Percentiles rank a stretch among this genome's conserved stretches.
These are phyloP conservation scores for Ricordea florida DNA, from an alignment of 92 coral and sea anemone genomes.

Conservation along the genomic window DNA sequence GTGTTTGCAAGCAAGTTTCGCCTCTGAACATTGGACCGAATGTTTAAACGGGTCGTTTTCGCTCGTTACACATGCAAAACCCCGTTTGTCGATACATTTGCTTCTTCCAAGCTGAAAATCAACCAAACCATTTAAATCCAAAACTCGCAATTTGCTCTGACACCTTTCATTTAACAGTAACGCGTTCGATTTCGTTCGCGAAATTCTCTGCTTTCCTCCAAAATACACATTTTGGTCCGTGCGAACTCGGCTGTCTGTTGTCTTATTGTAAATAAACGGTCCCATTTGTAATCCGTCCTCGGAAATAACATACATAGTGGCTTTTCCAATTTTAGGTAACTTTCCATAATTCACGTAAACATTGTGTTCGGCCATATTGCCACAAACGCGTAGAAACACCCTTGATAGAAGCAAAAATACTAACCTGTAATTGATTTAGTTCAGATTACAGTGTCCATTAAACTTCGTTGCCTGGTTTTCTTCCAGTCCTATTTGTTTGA, in stretches of 20 bases:
- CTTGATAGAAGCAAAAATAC: too few relatives aligned
- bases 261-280: constrained; percentile 10
- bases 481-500: too few relatives aligned
- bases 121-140: constrained; percentile 1
- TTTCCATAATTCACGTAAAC: not conserved
- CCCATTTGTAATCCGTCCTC: constrained; percentile 67
- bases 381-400: too few relatives aligned
- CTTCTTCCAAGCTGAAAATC: not conserved
- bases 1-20: too few relatives aligned
- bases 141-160: not conserved
- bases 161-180: constrained; percentile 5
- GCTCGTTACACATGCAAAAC: not conserved
- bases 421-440: too few relatives aligned
- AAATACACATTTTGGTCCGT: not conserved
- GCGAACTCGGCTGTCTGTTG: not conserved
- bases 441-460: too few relatives aligned
- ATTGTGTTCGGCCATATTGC: not conserved
- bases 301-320: constrained; percentile 80
- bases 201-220: not conserved
- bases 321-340: constrained; percentile 17
- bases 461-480: too few relatives aligned
- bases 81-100: not conserved
- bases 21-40: not conserved
- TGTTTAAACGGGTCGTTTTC: not conserved
- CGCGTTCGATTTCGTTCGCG: constrained; percentile 12